Base-by-base conservation (phyloP, 2,888 invertebrate genomes). In the Eledona agricola region DNA sequence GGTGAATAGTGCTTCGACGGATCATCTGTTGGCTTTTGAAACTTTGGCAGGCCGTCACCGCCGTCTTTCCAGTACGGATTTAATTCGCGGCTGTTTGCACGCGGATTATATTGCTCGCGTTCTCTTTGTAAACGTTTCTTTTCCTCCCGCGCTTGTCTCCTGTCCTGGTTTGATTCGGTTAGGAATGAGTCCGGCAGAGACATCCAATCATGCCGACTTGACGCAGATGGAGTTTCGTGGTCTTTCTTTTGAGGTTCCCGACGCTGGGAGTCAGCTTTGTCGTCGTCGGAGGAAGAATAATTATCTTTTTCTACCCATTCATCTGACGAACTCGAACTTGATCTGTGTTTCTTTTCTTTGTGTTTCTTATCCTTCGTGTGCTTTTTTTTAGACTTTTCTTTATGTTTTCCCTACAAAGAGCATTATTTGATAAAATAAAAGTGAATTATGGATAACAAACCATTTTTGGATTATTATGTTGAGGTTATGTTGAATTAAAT, bases 11-110 rank as follows among this genome's bases (percentile, higher is more conserved):
- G 9, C 59, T 75, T 77, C 57, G 72, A 72, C 35, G 67, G 70
- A 51, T 82, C 79, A 20, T 78, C 75, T 10, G 66, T 58, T 19
- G 83, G 83, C 77, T 63, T 74, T 67, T 61, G 75, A 72, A 66
- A 72, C 71, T 57, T 77, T 0, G 96, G 96, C 51, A 96, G 71
- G 1, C 96, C 96, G 40, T 83, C 83, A 0, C 96, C 96, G 28
- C 93, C 93, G 74, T 88, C 81, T 79, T 89, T 93, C 94, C 95
- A 96, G 70, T 92, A 90, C 0, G 93, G 95, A 80, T 96, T 96
- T 42, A 96, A 77, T 77, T 96, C 96, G 66, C 87, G 79, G 1
- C 75, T 76, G 72, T 87, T 88, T 56, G 85, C 86, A 0, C 87
- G 83, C 7, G 90, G 89, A 72, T 86, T 82, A 63, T 87, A 86